Base-by-base conservation (phyloP, 2,888 invertebrate species). In the Taenaris catops region DNA sequence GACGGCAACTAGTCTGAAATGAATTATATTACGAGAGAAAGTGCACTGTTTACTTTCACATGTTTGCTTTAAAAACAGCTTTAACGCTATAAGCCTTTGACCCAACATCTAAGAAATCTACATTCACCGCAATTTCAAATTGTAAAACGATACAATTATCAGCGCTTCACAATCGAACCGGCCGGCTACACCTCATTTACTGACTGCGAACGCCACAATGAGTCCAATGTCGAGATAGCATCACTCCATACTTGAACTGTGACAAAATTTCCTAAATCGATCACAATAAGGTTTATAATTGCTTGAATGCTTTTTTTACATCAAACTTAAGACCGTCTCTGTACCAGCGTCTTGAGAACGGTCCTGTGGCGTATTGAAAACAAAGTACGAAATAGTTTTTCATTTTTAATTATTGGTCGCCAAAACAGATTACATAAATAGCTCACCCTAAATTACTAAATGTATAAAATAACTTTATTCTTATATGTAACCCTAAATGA, bases 161-260 rank as follows among this genome's bases (percentile, higher is more conserved):
- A 53, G 46, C 45, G 53, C 54, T 59, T 58, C 63, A 56, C 58
- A 67, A 78, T 76, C 74, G 63, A 55, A 58, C 55, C 55, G 53
- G 62, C 63, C 61, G 51, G 64, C 64, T 56, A 62, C 68, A 69
- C 64, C 69, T 69, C 71, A 62, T 69, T 67, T 63, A 60, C 56
- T 53, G 59, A 50, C 56, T 63, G 58, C 60, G 66, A 14, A 65
- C 61, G 63, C 65, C 63, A 68, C 54, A 56, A 51, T 52, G 53
- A 51, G 58, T 60, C 63, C 65, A 67, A 62, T 62, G 58, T 58
- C 63, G 53, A 55, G 79, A 78, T 74, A 63, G 47, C 57, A 74
- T 73, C 75, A 31, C 51, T 50, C 46, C 47, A 52, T 28, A 27
- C 21, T 4, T 5, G 19, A 11, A 37, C 16, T 12, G 11, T 12